Base-by-base conservation (phyloP, 2,113 vertebrate species). In the Zingel zingel region DNA sequence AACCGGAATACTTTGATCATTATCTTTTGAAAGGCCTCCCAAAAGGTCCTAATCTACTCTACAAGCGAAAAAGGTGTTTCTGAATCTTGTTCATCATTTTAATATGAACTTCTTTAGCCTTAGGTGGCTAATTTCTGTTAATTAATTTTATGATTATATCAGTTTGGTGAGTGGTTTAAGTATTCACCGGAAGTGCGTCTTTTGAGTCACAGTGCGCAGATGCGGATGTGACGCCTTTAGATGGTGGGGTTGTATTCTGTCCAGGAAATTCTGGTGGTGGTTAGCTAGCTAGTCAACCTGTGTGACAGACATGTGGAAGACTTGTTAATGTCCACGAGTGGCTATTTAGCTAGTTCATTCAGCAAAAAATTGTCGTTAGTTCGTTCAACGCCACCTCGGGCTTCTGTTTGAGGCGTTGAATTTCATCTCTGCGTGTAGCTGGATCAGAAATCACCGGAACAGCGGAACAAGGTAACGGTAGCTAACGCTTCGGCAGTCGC, bases 401-500 rank as follows among this genome's bases (percentile, higher is more conserved):
- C 6, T 21, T 21, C n/a, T 5, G 78, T 50, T 57, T 1, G 45
- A 43, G 39, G 1, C 12, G 25, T 3, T 7, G 2, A 23, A 11
- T 7, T 36, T 58, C 12, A 1, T 39, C 45, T 30, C 47, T 12
- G 70, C 14, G 5, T 3, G 83, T 36, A 79, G 39, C 51, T 14
- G 58, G 79, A 21, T 19, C 57, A 3, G 39, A 68, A 73, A 59
- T 53, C 21, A 8, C 10, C 71, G 70, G 63, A 56, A 9, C 30
- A 19, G 48, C 86, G 71, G 79, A 65, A 78, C 65, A 62, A 89
- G 91, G 89, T 93, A 83, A 88, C 16, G 66, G 18, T 45, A 65
- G 69, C 36, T 73, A 84, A 5, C 85, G 81, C 87, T 77, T 87
- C 36, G 36, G 90, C 75, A 18, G 16, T 33, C 85, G 92, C 93